Evolutionary conservation across 2,797 vertebrate genomes (phyloP), one percentile per base, ranked within the genome.

Genomic region (Darevskia nairensis): DNA sequence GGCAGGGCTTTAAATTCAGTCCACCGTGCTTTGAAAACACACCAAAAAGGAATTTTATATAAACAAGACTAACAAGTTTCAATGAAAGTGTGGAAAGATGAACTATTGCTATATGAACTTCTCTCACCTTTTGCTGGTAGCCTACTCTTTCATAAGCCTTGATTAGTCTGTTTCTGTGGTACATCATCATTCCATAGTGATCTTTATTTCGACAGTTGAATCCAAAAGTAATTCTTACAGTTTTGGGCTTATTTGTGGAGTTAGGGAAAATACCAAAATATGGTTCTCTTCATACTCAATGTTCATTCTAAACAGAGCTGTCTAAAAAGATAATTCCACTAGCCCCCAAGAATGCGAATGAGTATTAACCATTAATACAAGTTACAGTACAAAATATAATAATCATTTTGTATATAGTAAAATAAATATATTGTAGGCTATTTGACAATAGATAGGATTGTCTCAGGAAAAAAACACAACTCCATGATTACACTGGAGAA

Each of bases 111-210:
- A 29, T 79, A 84, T 32, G 35, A 29, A 85, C 8, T 68, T 29
- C 61, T 84, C 97, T 96, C 92, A 99, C 99, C 97, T 96, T 98
- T 78, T 97, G 95, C 92, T 99, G 99, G 94, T 98, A 99, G 91
- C 98, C 98, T 35, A 99, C 98, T 87, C 98, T 98, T 92, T 99
- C 98, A 8, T 99, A 99, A 32, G 98, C 97, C 96, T 98, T 99
- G 95, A 99, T 99, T 88, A 99, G 98, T 8, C 99, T 97, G 88
- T 99, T 99, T 96, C 96, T 98, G 94, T 99, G 98, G 93, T 99
- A 99, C 98, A 99, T 98, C 99, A 99, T 99, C 85, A 99, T 97
- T 8, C 99, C 99, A 90, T 98, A 99, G 84, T 99, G 98, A 41
- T 99, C 98, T 96, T 98, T 99, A 95, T 97, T 99, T 94, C 97